phyloP scores from a whole-genome alignment of 1,140 invertebrate genomes.

The Geopemphigus sp. region DNA sequence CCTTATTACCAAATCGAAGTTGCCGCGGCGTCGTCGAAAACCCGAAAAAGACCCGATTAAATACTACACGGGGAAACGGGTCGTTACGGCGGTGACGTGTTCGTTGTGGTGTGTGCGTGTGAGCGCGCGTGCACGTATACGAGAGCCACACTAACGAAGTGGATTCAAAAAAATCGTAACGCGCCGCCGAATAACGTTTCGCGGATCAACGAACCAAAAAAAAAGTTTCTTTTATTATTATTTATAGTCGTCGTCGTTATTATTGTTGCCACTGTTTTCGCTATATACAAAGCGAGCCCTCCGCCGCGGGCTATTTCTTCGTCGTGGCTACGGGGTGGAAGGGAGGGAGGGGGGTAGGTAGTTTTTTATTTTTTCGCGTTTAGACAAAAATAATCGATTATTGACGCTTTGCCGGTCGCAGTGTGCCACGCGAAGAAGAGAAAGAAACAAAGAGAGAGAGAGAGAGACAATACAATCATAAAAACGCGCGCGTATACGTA shows the following conservation, averaged over 20 bases:
- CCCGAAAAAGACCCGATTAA: background rate
- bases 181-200: constrained; percentile 18
- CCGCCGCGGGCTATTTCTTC: background rate
- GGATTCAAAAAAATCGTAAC: constrained; percentile 46
- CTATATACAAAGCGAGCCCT: too few species aligned
- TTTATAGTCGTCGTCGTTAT: background rate
- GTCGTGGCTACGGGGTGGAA: too few species aligned
- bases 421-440: constrained; percentile 23
- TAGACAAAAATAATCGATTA: constrained; percentile 48
- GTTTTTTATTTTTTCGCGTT: constrained; percentile 37
- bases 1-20: constrained; percentile 9
- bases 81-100: background rate
- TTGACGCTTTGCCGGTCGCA: constrained; percentile 32
- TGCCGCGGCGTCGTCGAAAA: constrained; percentile 25
- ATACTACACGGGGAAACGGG: background rate
- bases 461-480: too few species aligned
- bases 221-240: constrained; percentile 28
- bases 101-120: constrained; percentile 18
- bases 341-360: too few species aligned
- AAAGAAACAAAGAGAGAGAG: background rate
- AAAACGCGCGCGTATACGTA: too few species aligned
- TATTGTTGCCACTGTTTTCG: background rate
- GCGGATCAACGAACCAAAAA: constrained; percentile 47
- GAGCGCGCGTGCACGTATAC: background rate
- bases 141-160: constrained; percentile 38